Conservation (phyloP, 30 jellyfish, hydroid and myxozoan genomes). For the Aurelia aurita region DNA sequence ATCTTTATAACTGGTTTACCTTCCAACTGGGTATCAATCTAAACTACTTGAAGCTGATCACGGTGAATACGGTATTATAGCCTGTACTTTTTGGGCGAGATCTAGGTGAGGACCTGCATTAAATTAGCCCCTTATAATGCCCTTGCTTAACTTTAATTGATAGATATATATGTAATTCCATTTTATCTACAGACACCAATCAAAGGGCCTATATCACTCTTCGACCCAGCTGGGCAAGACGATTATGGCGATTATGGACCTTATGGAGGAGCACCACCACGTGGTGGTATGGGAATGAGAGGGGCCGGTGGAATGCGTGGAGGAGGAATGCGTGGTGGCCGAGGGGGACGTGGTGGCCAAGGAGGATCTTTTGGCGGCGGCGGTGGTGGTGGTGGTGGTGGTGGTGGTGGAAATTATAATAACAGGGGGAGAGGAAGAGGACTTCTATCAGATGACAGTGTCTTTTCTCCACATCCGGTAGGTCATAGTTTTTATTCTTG, state of each 20-base stretch:
- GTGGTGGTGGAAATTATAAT: constrained; percentile 64
- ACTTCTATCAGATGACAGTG: constrained; percentile 36
- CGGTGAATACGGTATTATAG: too few species aligned
- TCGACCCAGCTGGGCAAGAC: constrained; percentile 85
- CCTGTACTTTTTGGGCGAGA: too few species aligned
- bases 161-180: background rate
- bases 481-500: too few species aligned
- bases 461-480: constrained; percentile 24
- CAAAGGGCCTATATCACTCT: constrained; percentile 91
- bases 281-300: constrained; percentile 85
- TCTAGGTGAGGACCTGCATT: too few species aligned
- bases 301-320: constrained; percentile 79
- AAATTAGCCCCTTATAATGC: too few species aligned
- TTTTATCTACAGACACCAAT: constrained; percentile 76
- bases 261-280: constrained; percentile 84
- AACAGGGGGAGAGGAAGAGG: constrained; percentile 65
- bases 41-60: too few species aligned
- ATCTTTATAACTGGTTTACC: too few species aligned
- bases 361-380: constrained; percentile 52
- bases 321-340: constrained; percentile 60
- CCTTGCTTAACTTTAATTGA: too few species aligned
- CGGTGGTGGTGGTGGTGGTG: constrained; percentile 51
- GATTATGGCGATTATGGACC: constrained; percentile 59
- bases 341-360: constrained; percentile 91
- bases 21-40: too few species aligned